A percentile compares a stretch with the other conserved stretches of the same genome.
Conservation (phyloP, 2,797 vertebrate species). For the Chelonia mydas region DNA sequence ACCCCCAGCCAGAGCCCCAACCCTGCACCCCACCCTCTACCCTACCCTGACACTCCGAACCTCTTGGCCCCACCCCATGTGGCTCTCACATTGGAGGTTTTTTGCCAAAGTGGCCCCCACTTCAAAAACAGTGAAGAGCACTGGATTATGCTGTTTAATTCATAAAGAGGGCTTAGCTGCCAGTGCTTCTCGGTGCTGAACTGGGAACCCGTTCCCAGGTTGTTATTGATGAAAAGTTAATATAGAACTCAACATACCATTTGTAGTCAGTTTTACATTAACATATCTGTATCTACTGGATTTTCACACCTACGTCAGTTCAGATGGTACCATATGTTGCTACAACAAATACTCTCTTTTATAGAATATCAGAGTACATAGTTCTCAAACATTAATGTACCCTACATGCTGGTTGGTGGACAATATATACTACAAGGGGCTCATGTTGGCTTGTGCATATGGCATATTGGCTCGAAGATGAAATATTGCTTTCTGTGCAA, state of each 20-base stretch:
- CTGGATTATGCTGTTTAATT: not conserved
- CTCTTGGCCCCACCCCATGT: too few species aligned
- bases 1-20: too few species aligned
- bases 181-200: not conserved
- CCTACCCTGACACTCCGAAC: too few species aligned
- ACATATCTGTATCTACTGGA: slow-evolving; percentile 53
- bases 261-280: not conserved
- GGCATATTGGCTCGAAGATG: slow-evolving; percentile 54
- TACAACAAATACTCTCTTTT: slow-evolving; percentile 67
- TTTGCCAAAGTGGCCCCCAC: too few species aligned
- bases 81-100: too few species aligned
- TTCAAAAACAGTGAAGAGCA: not conserved
- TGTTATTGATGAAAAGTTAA: slow-evolving; percentile 47
- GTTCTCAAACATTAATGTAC: slow-evolving; percentile 68
- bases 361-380: slow-evolving; percentile 56
- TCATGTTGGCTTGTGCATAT: slow-evolving; percentile 69
- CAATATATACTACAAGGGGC: not conserved
- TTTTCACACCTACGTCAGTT: slow-evolving; percentile 52
- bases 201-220: not conserved
- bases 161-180: not conserved
- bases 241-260: not conserved
- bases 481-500: slow-evolving; percentile 68
- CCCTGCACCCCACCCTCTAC: too few species aligned
- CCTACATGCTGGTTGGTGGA: slow-evolving; percentile 59
- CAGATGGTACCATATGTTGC: slow-evolving; percentile 66